phyloP scores from a whole-genome alignment of 2,797 vertebrate genomes.

The Scomberomorus guttatus region DNA sequence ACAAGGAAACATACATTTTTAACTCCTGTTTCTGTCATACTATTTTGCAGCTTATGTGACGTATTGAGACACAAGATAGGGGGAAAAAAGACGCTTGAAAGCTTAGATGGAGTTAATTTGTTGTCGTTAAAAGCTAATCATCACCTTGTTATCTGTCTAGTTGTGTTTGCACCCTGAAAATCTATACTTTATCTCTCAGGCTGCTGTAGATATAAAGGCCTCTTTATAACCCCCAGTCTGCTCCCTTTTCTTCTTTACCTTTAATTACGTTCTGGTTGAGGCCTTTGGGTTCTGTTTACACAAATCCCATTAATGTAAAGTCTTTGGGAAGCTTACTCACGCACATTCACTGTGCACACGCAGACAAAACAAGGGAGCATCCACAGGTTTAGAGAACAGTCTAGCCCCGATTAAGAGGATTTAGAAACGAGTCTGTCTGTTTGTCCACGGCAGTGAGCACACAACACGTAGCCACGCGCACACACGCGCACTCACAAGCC shows the following conservation, averaged over 20 bases:
- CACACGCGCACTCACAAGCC: slow-evolving; percentile 17
- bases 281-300: slow-evolving; percentile 73
- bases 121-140: slow-evolving; percentile 27
- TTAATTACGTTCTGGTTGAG: slow-evolving; percentile 67
- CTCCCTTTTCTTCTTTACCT: slow-evolving; percentile 64
- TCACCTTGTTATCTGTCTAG: slow-evolving; percentile 35
- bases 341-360: slow-evolving; percentile 37
- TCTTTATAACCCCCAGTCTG: background rate
- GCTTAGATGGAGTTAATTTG: slow-evolving; percentile 17
- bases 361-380: slow-evolving; percentile 58
- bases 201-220: slow-evolving; percentile 32
- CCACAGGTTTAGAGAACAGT: slow-evolving; percentile 61
- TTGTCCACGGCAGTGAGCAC: slow-evolving; percentile 33
- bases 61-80: background rate
- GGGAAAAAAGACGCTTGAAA: slow-evolving; percentile 7
- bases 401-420: slow-evolving; percentile 77
- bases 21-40: slow-evolving; percentile 2
- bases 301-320: slow-evolving; percentile 77
- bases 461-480: background rate
- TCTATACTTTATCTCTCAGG: slow-evolving; percentile 43
- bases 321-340: slow-evolving; percentile 53
- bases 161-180: slow-evolving; percentile 18
- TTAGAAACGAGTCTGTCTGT: slow-evolving; percentile 64
- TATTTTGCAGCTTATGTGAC: background rate
- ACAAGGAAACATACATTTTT: slow-evolving; percentile 1